Conservation (phyloP, 2,113 vertebrate genomes). For the Toxostoma redivivum region DNA sequence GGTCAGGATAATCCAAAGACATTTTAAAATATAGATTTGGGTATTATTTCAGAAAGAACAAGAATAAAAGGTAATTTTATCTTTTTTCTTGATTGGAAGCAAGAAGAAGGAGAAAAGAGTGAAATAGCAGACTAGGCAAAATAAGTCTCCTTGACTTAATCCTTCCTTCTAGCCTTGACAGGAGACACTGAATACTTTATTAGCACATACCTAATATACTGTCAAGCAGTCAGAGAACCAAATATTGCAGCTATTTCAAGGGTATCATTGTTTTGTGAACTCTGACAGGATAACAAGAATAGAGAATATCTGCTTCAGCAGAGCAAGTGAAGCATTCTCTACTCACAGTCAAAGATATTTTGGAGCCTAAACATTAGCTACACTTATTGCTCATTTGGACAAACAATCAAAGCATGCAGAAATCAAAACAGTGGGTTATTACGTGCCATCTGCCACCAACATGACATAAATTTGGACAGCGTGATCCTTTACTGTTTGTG, state of each 20-base stretch:
- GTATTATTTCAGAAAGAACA: background rate
- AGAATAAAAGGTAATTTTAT: background rate
- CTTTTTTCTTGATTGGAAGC: background rate
- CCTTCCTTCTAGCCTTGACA: background rate
- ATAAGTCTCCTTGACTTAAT: background rate
- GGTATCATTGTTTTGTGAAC: background rate
- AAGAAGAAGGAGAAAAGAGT: background rate
- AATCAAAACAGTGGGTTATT: background rate
- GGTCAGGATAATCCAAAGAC: background rate
- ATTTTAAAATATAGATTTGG: background rate
- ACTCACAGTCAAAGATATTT: background rate
- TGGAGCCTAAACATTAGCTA: background rate
- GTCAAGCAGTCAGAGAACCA: background rate
- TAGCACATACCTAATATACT: slow-evolving; percentile 15
- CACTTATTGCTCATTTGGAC: background rate
- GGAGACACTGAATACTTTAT: background rate
- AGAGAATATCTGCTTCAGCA: background rate
- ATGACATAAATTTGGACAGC: background rate
- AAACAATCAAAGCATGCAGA: background rate
- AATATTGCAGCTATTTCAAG: background rate
- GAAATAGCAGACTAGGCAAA: slow-evolving; percentile 14
- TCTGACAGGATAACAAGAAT: background rate
- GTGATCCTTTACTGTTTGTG: background rate
- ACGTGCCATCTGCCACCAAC: background rate
- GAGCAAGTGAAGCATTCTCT: background rate